Conservation (phyloP, 2,888 invertebrate genomes). For the Lissocephala sabroskyi region DNA sequence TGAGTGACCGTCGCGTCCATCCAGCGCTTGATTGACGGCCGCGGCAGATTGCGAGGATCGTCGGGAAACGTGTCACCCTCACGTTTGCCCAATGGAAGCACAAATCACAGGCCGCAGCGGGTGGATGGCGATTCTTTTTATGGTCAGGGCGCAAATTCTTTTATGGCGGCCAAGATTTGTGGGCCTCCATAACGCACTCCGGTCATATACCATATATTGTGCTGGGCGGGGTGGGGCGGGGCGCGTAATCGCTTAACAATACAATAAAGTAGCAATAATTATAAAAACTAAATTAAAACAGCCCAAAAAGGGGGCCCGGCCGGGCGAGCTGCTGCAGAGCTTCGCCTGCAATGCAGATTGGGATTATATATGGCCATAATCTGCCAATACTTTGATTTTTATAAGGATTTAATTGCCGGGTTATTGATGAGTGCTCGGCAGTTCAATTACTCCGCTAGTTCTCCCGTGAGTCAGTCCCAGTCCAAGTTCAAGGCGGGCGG, state of each 20-base stretch:
- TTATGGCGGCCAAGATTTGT: conserved; percentile 43
- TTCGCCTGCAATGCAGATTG: too few species aligned
- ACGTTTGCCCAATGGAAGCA: conserved; percentile 11
- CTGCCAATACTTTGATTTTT: conserved; percentile 47
- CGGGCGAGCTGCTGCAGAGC: too few species aligned
- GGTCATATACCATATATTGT: conserved; percentile 23
- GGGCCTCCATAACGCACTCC: conserved; percentile 1
- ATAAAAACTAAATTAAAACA: conserved; percentile 65
- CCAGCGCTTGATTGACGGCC: background rate
- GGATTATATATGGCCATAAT: conserved; percentile 58
- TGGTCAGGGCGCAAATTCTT: conserved; percentile 21
- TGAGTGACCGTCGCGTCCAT: too few species aligned
- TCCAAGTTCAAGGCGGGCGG: background rate
- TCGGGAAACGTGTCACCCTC: conserved; percentile 39
- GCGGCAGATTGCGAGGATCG: too few species aligned
- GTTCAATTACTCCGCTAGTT: too few species aligned
- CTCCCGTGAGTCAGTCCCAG: too few species aligned
- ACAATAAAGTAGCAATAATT: conserved; percentile 71
- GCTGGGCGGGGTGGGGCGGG: conserved; percentile 8
- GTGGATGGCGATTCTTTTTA: conserved; percentile 46
- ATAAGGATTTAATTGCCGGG: conserved; percentile 45
- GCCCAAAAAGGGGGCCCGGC: too few species aligned
- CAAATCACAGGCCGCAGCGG: too few species aligned
- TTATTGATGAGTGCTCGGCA: background rate
- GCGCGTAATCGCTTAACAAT: conserved; percentile 67